Percentiles rank a stretch among this genome's conserved stretches.
Evolutionary conservation across 2,113 vertebrate species (phyloP).

Genomic region (Pelodiscus sinensis): DNA sequence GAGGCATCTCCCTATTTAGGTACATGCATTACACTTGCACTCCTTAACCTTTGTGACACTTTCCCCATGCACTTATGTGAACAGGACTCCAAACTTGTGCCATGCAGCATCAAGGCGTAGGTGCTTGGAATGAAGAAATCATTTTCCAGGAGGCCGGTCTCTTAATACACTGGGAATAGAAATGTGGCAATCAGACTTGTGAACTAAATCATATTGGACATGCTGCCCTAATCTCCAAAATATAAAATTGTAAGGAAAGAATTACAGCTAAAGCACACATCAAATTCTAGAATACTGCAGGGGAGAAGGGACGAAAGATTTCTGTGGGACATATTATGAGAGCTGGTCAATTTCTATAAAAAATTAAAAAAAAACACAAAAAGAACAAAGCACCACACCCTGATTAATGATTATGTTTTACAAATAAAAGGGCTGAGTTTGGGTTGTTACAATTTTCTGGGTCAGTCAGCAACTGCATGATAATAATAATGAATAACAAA

Average conservation of each 20-base stretch:
- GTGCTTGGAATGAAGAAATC: slow-evolving; percentile 47
- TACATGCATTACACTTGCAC: fast-evolving
- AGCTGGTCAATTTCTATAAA: neutral
- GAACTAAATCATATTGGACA: slow-evolving; percentile 69
- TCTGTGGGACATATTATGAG: slow-evolving; percentile 1
- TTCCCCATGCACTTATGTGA: slow-evolving; percentile 18
- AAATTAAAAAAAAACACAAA: neutral
- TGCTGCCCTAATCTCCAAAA: slow-evolving; percentile 61
- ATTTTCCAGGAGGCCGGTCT: slow-evolving; percentile 30
- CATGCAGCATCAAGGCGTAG: slow-evolving; percentile 36
- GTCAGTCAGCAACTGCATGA: slow-evolving; percentile 45
- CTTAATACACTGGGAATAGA: slow-evolving; percentile 47
- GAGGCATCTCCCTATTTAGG: too few species aligned
- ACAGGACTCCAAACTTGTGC: slow-evolving; percentile 1
- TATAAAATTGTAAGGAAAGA: slow-evolving; percentile 64
- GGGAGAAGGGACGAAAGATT: fast-evolving
- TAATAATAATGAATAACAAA: slow-evolving; percentile 13
- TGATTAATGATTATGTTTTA: neutral
- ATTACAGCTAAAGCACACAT: slow-evolving; percentile 66
- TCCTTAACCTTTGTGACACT: neutral
- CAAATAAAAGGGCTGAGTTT: slow-evolving; percentile 31
- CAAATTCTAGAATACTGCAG: slow-evolving; percentile 49
- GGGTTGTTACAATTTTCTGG: slow-evolving; percentile 24
- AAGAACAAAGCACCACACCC: neutral
- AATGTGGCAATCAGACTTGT: slow-evolving; percentile 62